Base-by-base conservation (phyloP, 2,113 vertebrate species). In the Hucho hucho region DNA sequence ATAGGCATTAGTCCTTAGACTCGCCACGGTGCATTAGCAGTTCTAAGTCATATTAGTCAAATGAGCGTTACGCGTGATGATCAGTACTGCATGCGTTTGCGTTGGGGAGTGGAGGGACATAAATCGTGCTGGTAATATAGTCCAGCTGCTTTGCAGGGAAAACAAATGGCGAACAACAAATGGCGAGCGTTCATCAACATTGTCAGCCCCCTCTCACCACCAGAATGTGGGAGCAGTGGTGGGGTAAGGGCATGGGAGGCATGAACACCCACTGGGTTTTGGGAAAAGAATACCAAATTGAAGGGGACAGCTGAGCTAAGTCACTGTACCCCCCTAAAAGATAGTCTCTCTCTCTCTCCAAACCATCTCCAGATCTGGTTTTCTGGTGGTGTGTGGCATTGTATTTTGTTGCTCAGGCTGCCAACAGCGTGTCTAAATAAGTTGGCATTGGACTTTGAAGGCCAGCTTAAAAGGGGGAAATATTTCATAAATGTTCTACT, bases 211-310 rank as follows among this genome's bases (percentile, higher is more conserved):
- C 28, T 65, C 26, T 32, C 28, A 6, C 28, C 24, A 26, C 64
- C 64, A 26, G 24, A 18, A 37, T 32, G 14, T 32, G 1, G 24
- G 18, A 3, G 25, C 64, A 14, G 26, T n/a, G 14, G 11, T 24
- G 63, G 24, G 25, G n/a, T n/a, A 4, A 1, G 47, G 58, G 47
- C 67, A 67, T 75, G 71, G 74, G 63, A 49, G 70, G 73, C 77
- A 86, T 43, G 77, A 18, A 73, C 77, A 78, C 81, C 84, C 81
- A 79, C 26, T 13, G 85, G 76, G 85, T 77, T 79, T 82, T 78
- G 77, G 87, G 83, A 85, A 89, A 89, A 78, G 75, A 81, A 87
- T 78, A 86, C 29, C 73, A 78, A 83, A 87, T 67, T 75, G 47
- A 81, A 81, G 77, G 64, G 76, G 76, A 85, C 87, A 87, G 81